Conservation (phyloP, 64 coral and sea anemone species). For the Montipora sp. region DNA sequence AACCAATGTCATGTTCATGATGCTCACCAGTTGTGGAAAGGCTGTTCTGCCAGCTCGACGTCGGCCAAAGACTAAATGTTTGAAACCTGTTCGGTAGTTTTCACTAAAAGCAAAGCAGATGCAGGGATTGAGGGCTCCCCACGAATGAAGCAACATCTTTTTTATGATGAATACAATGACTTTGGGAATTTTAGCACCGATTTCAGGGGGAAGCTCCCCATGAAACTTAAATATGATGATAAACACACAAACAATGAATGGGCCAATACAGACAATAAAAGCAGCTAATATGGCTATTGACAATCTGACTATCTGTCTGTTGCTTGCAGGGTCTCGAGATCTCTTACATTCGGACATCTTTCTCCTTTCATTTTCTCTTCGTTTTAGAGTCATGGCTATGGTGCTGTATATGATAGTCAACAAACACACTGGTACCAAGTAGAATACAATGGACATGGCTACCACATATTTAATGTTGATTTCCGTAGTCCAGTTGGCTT, state of each 20-base stretch:
- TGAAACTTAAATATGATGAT: too few species aligned
- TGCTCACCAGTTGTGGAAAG: background rate
- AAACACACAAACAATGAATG: too few species aligned
- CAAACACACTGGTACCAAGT: too few species aligned
- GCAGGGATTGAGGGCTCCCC: background rate
- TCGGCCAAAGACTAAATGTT: background rate
- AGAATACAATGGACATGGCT: background rate
- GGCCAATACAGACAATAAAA: background rate
- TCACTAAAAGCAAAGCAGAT: conserved; percentile 34
- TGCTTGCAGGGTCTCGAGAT: too few species aligned
- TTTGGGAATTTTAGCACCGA: too few species aligned
- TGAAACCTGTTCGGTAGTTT: conserved; percentile 33
- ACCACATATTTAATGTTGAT: background rate
- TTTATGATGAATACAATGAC: too few species aligned
- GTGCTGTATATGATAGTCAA: too few species aligned
- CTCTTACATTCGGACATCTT: too few species aligned
- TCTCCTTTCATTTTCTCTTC: too few species aligned
- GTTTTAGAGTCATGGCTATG: too few species aligned
- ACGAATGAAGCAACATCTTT: too few species aligned
- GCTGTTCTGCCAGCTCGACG: background rate
- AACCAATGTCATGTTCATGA: background rate
- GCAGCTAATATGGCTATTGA: background rate
- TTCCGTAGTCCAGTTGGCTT: background rate
- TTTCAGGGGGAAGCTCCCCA: too few species aligned
- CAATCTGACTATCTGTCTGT: background rate